Evolutionary conservation across 2,113 vertebrate genomes (phyloP).

Genomic region (Myodes glareolus): DNA sequence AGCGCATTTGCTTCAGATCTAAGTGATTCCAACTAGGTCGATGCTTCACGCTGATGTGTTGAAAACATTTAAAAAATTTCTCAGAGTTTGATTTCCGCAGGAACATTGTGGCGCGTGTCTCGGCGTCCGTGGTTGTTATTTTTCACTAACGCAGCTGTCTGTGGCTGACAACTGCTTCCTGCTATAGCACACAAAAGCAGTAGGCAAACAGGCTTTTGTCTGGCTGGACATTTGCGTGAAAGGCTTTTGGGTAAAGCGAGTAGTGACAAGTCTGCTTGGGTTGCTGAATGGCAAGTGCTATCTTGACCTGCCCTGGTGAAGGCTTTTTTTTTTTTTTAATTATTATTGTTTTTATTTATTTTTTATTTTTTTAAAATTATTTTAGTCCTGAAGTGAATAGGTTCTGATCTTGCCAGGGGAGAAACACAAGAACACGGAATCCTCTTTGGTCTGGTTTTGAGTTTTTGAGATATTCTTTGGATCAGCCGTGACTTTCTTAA

Average conservation of each 20-base stretch:
- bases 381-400: constrained; percentile 34
- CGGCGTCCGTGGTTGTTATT: constrained; percentile 83
- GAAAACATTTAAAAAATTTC: constrained; percentile 92
- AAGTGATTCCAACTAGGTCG: constrained; percentile 91
- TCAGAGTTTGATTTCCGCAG: constrained; percentile 87
- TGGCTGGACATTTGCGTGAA: constrained; percentile 61
- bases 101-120: constrained; percentile 84
- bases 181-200: constrained; percentile 72
- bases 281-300: neutral
- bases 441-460: constrained; percentile 15
- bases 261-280: neutral
- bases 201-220: constrained; percentile 79
- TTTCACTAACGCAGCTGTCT: constrained; percentile 79
- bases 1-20: constrained; percentile 93
- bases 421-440: constrained; percentile 49
- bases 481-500: constrained; percentile 55
- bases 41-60: constrained; percentile 92
- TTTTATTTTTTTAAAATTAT: constrained; percentile 36
- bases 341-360: neutral
- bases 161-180: constrained; percentile 76
- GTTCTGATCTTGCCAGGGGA: neutral
- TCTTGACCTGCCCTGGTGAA: constrained; percentile 20
- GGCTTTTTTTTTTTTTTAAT: neutral
- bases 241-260: constrained; percentile 36
- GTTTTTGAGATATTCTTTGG: constrained; percentile 1